Conservation (phyloP, 2,113 vertebrate genomes). For the Urocitellus parryii region DNA sequence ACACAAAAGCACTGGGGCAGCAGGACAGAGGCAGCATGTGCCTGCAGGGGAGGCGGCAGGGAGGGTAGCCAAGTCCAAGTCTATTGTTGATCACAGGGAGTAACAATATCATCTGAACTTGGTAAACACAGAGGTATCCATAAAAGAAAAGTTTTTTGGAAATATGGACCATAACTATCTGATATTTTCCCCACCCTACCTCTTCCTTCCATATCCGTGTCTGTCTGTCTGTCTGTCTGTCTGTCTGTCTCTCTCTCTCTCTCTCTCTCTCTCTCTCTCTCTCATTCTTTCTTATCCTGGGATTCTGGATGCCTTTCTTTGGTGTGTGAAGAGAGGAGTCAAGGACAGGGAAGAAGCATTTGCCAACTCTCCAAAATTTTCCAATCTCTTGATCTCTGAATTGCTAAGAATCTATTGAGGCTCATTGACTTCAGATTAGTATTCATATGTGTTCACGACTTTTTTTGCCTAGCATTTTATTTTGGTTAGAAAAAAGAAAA, state of each 20-base stretch:
- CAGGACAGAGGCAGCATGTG: no score
- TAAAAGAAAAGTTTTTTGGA: background rate
- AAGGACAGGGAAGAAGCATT: background rate
- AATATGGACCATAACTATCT: background rate
- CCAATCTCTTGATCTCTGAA: background rate
- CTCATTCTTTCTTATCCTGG: background rate
- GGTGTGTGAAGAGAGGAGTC: background rate
- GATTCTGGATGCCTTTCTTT: background rate
- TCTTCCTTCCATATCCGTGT: no score
- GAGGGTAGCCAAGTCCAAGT: no score
- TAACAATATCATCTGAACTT: background rate
- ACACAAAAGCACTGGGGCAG: background rate
- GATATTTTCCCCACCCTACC: background rate
- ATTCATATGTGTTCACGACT: background rate
- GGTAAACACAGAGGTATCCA: background rate
- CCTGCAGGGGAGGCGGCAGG: no score
- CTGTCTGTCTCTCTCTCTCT: background rate
- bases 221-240: no score
- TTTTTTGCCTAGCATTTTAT: background rate
- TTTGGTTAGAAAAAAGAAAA: background rate
- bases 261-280: background rate
- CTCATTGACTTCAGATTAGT: no score
- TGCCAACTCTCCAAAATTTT: background rate
- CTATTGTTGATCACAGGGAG: background rate
- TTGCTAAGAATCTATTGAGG: background rate